phyloP scores from a whole-genome alignment of 2,888 invertebrate species.

The Apoda limacodes region DNA sequence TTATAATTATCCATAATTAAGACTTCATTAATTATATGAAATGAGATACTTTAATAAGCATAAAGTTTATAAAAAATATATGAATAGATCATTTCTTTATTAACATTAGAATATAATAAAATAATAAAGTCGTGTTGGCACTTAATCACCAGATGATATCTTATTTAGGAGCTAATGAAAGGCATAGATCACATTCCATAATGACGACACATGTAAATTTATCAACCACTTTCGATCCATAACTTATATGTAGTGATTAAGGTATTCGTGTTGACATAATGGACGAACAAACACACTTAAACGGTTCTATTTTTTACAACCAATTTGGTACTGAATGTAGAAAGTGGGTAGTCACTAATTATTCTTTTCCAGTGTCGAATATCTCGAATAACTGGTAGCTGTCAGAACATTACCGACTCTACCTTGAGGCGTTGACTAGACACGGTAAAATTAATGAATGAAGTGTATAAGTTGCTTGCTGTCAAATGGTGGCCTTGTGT shows the following conservation, averaged over 20 bases:
- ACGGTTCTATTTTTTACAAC: conserved; percentile 39
- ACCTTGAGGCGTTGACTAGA: no score
- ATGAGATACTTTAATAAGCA: no score
- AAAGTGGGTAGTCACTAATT: conserved; percentile 7
- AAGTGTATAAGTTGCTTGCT: no score
- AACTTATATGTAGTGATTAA: conserved; percentile 57
- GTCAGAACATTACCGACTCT: no score
- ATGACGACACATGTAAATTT: conserved; percentile 57
- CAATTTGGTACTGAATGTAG: conserved; percentile 17
- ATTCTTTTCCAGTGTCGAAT: no score
- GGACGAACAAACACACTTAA: conserved; percentile 49
- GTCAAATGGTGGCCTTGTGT: no score
- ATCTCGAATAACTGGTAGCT: no score
- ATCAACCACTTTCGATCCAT: conserved; percentile 63
- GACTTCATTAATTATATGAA: no score
- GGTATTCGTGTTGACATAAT: conserved; percentile 63
- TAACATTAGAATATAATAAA: conserved; percentile 58
- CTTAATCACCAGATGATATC: conserved; percentile 59
- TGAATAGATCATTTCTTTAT: conserved; percentile 45
- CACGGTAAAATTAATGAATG: no score
- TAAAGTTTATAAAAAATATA: no score
- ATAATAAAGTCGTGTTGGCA: conserved; percentile 46
- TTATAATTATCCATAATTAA: no score
- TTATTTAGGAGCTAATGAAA: conserved; percentile 65
- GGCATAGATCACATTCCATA: conserved; percentile 61